phyloP scores from a whole-genome alignment of 53 echinoderm and acorn worm genomes.

The Paracentrotus lividus region DNA sequence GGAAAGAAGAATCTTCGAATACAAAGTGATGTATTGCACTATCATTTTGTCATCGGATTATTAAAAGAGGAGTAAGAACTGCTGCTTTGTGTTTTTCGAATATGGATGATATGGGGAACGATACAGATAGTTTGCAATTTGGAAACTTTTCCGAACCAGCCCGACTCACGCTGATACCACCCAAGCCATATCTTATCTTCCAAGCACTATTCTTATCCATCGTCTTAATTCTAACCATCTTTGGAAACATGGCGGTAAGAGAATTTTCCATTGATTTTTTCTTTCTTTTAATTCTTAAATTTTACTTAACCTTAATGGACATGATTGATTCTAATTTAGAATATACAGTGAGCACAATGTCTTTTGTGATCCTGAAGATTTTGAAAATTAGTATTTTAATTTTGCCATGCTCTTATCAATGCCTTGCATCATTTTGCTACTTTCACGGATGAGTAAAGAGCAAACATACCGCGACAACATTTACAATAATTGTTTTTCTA shows the following conservation, averaged over 20 bases:
- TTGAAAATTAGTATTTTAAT: too few relatives aligned
- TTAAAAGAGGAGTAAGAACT: background rate
- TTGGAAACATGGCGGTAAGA: constrained; percentile 90
- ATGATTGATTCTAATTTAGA: background rate
- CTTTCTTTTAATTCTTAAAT: background rate
- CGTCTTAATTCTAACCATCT: constrained; percentile 78
- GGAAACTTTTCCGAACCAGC: background rate
- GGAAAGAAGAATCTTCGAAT: background rate
- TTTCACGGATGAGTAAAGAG: too few relatives aligned
- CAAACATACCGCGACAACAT: too few relatives aligned
- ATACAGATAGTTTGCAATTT: background rate
- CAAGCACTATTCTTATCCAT: constrained; percentile 83
- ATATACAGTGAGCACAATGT: too few relatives aligned
- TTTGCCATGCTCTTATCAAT: too few relatives aligned
- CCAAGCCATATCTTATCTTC: constrained; percentile 77
- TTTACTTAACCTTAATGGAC: too few relatives aligned
- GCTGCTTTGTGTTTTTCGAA: background rate
- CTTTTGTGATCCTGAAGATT: too few relatives aligned
- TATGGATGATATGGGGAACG: background rate
- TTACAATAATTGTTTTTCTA: too few relatives aligned
- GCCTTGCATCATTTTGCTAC: too few relatives aligned
- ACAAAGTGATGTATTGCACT: background rate
- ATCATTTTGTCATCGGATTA: background rate
- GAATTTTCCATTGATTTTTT: background rate
- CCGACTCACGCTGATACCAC: constrained; percentile 55